Conservation (phyloP, 2,888 invertebrate species). For the Matsumyia berberina region DNA sequence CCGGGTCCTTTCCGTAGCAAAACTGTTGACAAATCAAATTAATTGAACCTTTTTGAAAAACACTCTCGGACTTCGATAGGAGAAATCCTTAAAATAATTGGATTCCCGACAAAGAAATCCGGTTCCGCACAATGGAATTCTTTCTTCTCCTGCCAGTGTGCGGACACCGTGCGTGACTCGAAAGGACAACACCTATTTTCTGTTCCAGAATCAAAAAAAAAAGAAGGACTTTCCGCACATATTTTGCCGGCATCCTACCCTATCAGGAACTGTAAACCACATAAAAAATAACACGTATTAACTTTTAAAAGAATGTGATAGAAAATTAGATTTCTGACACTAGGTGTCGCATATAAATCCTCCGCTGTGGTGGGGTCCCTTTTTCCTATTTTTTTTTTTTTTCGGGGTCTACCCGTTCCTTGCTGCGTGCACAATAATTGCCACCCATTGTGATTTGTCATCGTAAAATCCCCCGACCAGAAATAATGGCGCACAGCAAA, state of each 20-base stretch:
- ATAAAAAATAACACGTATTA: slow-evolving; percentile 74
- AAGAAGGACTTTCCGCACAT: slow-evolving; percentile 8
- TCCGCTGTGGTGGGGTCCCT: not conserved
- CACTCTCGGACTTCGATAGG: slow-evolving; percentile 55
- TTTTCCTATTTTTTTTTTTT: slow-evolving; percentile 5
- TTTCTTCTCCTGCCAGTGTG: slow-evolving; percentile 1
- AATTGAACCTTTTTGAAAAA: slow-evolving; percentile 65
- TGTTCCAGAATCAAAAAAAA: slow-evolving; percentile 6
- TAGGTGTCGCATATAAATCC: slow-evolving; percentile 76
- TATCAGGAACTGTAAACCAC: slow-evolving; percentile 58
- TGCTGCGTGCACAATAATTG: slow-evolving; percentile 72
- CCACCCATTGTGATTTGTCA: slow-evolving; percentile 75
- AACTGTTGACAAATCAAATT: slow-evolving; percentile 75
- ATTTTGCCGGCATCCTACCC: not conserved
- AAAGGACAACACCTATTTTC: slow-evolving; percentile 70
- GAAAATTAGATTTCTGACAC: slow-evolving; percentile 76
- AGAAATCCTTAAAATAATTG: slow-evolving; percentile 75
- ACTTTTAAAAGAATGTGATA: slow-evolving; percentile 76
- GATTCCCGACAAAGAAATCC: slow-evolving; percentile 59
- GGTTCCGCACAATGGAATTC: slow-evolving; percentile 56
- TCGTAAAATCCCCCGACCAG: slow-evolving; percentile 63
- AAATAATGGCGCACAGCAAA: slow-evolving; percentile 66
- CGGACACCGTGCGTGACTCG: slow-evolving; percentile 8
- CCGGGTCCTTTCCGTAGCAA: slow-evolving; percentile 20
- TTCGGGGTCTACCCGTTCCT: not conserved